These are phyloP conservation scores for Pimephales promelas DNA, from an alignment of 2,113 vertebrate species.

Conservation along the genomic window DNA sequence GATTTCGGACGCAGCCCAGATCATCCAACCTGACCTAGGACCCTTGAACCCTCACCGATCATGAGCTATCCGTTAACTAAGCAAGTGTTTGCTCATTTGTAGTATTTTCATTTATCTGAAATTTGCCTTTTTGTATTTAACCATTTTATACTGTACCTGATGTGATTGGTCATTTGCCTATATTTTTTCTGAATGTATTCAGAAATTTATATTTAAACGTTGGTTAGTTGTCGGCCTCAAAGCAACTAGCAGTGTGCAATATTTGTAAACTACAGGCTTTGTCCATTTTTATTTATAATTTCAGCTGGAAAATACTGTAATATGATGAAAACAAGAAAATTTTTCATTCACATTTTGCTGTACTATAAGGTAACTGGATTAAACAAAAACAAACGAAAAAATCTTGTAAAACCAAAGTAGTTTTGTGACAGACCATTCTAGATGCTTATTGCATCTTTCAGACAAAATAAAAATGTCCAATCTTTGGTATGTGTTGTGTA, in stretches of 20 bases:
- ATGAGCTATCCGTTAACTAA: slow-evolving; percentile 4
- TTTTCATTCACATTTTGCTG: slow-evolving; percentile 37
- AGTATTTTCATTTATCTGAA: slow-evolving; percentile 72
- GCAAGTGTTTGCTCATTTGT: slow-evolving; percentile 47
- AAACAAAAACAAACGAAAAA: slow-evolving; percentile 37
- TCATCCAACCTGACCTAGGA: slow-evolving; percentile 12
- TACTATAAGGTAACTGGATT: slow-evolving; percentile 50
- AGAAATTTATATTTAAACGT: slow-evolving; percentile 62
- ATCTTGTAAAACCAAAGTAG: slow-evolving; percentile 74
- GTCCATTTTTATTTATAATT: slow-evolving; percentile 40
- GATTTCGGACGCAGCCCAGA: no score
- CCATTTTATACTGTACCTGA: slow-evolving; percentile 59
- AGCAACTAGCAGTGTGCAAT: slow-evolving; percentile 64
- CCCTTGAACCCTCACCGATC: neutral
- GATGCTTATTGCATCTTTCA: slow-evolving; percentile 75
- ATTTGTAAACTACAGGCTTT: slow-evolving; percentile 60
- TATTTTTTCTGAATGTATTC: slow-evolving; percentile 54
- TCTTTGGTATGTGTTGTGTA: slow-evolving; percentile 22
- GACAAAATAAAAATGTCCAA: slow-evolving; percentile 74
- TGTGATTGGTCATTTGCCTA: slow-evolving; percentile 57
- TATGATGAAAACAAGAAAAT: slow-evolving; percentile 23
- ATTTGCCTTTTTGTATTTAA: slow-evolving; percentile 73
- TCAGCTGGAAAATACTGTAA: slow-evolving; percentile 44
- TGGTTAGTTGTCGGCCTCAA: slow-evolving; percentile 56
- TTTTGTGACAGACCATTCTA: slow-evolving; percentile 69